Evolutionary conservation across 2,797 vertebrate genomes (phyloP), one percentile per base, ranked within the genome.

Genomic region (Poecilia wingei): DNA sequence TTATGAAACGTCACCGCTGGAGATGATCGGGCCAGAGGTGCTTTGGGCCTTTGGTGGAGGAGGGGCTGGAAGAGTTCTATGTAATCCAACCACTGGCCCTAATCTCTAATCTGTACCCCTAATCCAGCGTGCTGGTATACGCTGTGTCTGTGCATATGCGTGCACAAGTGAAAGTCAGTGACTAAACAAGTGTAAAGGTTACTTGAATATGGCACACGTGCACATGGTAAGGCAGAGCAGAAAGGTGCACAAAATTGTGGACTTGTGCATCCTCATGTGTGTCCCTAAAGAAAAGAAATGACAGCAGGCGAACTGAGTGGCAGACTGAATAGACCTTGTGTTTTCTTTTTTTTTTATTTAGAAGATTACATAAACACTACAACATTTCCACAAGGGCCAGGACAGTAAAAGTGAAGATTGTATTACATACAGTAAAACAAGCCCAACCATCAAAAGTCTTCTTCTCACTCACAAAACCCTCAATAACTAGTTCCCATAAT

Each of bases 61-160:
- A 85, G 77, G 92, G 84, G 92, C 78, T 76, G 75, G 33, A 68
- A 85, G 84, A 93, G 81, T 82, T 88, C 90, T 88, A 76, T 87
- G 87, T 96, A 96, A 96, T 96, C 94, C 91, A 84, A 86, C 78
- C 75, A 55, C 88, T 92, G 93, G 82, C 92, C 87, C 85, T 95
- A 96, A 96, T 96, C 95, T 94, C 80, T 96, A 96, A 96, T 96
- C 95, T 94, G 88, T 82, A 93, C 92, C 86, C 87, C 93, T 94
- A 94, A 95, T 95, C 94, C 92, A 89, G 87, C 89, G 81, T 33
- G 66, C 89, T 82, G 82, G 77, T 75, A 92, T 91, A 79, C 76
- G 77, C 55, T 80, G 22, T 84, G 77, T 83, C 79, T 82, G 73
- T 66, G 64, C 39, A 25, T 82, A 64, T 82, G 43, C 68, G n/a